Conservation (phyloP, 2,797 vertebrate species). For the Urosaurus nigricauda region DNA sequence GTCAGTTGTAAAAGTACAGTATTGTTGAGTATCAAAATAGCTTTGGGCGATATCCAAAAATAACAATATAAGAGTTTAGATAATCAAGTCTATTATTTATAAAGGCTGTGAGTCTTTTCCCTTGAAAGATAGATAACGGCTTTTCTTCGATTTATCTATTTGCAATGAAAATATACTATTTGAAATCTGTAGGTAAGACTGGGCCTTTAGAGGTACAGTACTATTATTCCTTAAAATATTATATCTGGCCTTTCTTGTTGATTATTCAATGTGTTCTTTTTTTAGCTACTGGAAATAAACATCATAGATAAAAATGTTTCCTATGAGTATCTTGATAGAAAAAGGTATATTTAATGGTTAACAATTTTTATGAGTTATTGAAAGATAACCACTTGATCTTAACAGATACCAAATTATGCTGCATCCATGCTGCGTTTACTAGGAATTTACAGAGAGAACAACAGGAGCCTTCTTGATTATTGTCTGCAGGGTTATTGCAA, state of each 20-base stretch:
- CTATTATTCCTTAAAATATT: constrained; percentile 21
- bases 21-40: background rate
- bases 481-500: constrained; percentile 82
- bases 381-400: constrained; percentile 77
- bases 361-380: constrained; percentile 76
- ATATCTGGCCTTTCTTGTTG: background rate
- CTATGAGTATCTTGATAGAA: constrained; percentile 65
- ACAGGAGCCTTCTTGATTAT: constrained; percentile 81
- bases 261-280: background rate
- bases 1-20: background rate
- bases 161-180: constrained; percentile 15
- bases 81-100: constrained; percentile 16
- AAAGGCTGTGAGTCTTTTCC: background rate
- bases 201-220: background rate
- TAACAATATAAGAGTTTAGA: background rate
- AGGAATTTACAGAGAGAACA: constrained; percentile 80
- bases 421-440: constrained; percentile 80
- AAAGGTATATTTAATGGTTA: constrained; percentile 77
- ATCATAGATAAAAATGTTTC: constrained; percentile 71
- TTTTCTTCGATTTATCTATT: constrained; percentile 14
- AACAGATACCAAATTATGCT: constrained; percentile 77
- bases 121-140: background rate
- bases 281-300: constrained; percentile 73
- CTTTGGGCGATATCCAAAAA: background rate
- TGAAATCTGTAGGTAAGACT: constrained; percentile 5